Conservation (phyloP, 2,113 vertebrate species). For the Rhynchopsitta pachyrhyncha region DNA sequence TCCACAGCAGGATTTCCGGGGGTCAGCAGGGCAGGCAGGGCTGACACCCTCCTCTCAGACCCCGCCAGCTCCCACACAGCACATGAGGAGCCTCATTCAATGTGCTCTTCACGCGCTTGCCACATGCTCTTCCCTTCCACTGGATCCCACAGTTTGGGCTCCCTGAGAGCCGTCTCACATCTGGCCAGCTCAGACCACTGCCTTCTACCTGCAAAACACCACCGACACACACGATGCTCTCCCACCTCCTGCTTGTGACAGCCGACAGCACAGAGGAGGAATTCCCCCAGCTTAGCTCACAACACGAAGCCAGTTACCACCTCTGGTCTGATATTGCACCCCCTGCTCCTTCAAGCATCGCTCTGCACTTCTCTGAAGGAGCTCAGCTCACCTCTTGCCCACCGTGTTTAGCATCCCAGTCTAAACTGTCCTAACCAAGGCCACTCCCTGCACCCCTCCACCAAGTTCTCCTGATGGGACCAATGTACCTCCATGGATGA, state of each 20-base stretch:
- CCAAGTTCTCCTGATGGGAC: background rate
- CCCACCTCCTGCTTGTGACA: background rate
- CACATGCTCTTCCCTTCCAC: background rate
- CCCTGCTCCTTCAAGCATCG: background rate
- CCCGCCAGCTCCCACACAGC: background rate
- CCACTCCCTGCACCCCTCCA: background rate
- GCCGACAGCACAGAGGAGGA: background rate
- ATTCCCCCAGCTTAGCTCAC: background rate
- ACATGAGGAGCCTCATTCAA: fast-evolving
- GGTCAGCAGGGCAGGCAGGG: background rate
- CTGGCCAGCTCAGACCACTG: background rate
- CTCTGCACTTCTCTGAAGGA: background rate
- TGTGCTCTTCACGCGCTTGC: fast-evolving
- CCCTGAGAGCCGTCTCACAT: background rate
- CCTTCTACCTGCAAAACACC: background rate
- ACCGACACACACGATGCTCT: fast-evolving
- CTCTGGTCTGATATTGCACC: fast-evolving
- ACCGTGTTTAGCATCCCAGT: fast-evolving
- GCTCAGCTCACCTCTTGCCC: background rate
- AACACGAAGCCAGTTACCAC: fast-evolving
- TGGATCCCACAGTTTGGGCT: background rate
- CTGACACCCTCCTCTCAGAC: background rate
- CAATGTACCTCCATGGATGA: fast-evolving
- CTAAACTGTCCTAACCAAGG: background rate
- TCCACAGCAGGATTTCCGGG: background rate